Percentiles rank a stretch among this genome's conserved stretches.
Conservation (phyloP, 2,888 invertebrate species). For the Thyatira batis region DNA sequence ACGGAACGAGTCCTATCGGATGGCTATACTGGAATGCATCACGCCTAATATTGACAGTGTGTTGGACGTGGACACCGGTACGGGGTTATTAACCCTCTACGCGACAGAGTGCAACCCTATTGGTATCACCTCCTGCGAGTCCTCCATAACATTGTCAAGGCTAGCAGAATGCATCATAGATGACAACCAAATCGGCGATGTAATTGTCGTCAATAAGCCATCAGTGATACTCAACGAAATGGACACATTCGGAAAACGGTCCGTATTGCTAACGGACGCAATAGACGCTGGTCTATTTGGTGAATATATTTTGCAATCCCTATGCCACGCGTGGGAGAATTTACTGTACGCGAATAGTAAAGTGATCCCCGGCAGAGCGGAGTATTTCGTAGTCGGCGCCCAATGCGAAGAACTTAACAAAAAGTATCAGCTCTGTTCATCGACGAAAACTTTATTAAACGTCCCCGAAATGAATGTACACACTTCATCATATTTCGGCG, state of each 20-base stretch:
- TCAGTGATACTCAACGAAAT: neutral
- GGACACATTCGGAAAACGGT: neutral
- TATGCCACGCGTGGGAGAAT: slow-evolving; percentile 83
- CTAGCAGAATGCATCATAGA: neutral
- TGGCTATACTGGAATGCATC: slow-evolving; percentile 16
- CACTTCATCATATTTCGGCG: neutral
- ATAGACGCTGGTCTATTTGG: neutral
- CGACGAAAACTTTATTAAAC: neutral
- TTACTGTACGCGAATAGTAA: slow-evolving; percentile 44
- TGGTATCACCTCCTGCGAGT: slow-evolving; percentile 2
- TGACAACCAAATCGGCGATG: neutral
- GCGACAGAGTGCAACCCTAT: slow-evolving; percentile 75
- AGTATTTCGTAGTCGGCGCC: slow-evolving; percentile 16
- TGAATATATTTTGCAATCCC: slow-evolving; percentile 73
- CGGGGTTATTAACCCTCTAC: slow-evolving; percentile 81
- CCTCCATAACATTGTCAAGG: neutral
- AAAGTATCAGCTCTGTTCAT: neutral
- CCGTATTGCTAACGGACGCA: neutral
- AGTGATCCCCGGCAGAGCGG: slow-evolving; percentile 80
- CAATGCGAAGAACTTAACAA: neutral
- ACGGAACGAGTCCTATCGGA: slow-evolving; percentile 22
- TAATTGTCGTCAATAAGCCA: neutral
- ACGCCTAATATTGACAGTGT: slow-evolving; percentile 16
- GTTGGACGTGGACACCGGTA: slow-evolving; percentile 16
- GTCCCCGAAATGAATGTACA: neutral